Evolutionary conservation across 2,797 vertebrate genomes (phyloP).

Genomic region (Sarcoramphus papa): DNA sequence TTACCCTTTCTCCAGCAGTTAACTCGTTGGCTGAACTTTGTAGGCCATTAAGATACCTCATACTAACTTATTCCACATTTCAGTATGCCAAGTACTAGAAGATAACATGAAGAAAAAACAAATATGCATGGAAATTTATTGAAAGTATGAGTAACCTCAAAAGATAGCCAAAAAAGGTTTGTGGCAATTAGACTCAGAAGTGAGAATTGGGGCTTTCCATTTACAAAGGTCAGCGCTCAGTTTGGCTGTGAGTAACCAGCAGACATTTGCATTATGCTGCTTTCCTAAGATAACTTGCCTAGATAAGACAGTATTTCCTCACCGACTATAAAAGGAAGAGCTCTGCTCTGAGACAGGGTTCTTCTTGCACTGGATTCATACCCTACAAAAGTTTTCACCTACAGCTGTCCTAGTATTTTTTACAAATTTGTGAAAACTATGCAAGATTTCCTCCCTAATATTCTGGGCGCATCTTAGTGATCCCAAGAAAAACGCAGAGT

Average conservation of each 20-base stretch:
- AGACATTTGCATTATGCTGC: background rate
- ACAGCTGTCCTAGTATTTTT: background rate
- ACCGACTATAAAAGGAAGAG: background rate
- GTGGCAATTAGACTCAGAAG: background rate
- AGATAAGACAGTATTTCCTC: background rate
- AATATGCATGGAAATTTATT: background rate
- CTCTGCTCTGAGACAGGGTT: background rate
- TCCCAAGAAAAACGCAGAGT: background rate
- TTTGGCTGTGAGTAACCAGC: background rate
- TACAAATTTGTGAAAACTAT: background rate
- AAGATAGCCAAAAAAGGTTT: background rate
- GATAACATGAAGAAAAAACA: background rate
- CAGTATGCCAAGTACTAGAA: background rate
- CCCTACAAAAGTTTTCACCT: background rate
- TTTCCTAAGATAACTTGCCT: background rate
- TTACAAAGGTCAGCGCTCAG: background rate
- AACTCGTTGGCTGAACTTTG: background rate
- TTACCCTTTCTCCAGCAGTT: background rate
- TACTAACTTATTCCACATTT: background rate
- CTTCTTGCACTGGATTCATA: background rate
- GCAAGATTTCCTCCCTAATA: background rate
- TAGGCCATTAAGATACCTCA: background rate
- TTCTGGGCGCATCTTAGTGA: background rate
- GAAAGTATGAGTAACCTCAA: background rate
- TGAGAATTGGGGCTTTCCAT: background rate